A percentile compares a stretch with the other conserved stretches of the same genome.
These are phyloP conservation scores for Xiphophorus couchianus DNA, from an alignment of 2,113 vertebrate species.

Conservation along the genomic window DNA sequence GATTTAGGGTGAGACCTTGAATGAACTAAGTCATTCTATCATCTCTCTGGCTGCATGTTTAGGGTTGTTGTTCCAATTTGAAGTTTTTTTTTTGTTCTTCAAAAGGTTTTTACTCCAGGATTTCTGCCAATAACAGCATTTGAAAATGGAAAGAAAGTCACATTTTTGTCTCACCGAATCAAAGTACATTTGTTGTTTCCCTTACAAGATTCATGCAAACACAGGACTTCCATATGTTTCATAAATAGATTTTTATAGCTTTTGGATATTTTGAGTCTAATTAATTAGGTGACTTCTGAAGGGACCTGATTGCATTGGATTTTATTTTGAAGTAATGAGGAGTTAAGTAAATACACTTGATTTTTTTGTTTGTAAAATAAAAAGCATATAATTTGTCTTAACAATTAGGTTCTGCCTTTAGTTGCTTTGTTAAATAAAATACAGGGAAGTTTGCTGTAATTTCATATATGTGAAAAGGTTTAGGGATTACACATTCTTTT, in stretches of 20 bases:
- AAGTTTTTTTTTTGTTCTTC: not conserved
- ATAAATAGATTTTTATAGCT: no score
- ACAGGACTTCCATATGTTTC: no score
- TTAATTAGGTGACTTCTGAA: not conserved
- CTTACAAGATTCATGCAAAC: not conserved
- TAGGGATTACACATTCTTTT: not conserved
- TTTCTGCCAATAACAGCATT: not conserved
- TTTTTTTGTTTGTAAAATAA: not conserved
- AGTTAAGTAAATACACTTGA: not conserved
- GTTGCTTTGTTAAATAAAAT: no score
- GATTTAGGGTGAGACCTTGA: not conserved
- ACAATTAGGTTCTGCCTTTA: no score
- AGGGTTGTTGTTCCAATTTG: not conserved
- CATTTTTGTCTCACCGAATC: not conserved
- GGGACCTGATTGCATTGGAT: not conserved
- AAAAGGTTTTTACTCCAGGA: not conserved
- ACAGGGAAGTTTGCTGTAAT: no score
- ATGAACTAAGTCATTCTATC: not conserved
- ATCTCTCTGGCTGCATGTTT: not conserved
- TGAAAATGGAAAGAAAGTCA: not conserved
- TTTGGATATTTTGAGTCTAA: no score
- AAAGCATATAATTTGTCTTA: no score
- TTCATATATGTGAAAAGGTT: no score
- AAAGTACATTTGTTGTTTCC: not conserved
- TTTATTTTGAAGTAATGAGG: not conserved